Base-by-base conservation (phyloP, 2,888 invertebrate genomes). In the Eustalomyia histrio region DNA sequence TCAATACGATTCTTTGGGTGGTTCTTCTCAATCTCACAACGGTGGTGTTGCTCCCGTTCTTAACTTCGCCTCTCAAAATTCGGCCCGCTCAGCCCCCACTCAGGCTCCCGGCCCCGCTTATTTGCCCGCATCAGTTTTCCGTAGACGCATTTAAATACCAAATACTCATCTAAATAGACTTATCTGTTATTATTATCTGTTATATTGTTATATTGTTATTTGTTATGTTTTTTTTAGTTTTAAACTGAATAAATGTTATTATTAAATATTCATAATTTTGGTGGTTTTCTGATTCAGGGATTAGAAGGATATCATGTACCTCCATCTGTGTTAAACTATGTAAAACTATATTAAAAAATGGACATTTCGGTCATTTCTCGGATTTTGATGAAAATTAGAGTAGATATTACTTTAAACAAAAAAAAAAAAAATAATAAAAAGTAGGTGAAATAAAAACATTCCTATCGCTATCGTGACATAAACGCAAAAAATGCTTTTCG, bases 1-100 rank as follows among this genome's bases (percentile, higher is more conserved):
- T 1, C 88, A 89, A 76, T 89, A 89, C 78, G 87, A 89, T 35
- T 72, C 82, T 24, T 69, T 86, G 76, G 87, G 87, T 6, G 88
- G 89, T 12, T 71, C 85, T 33, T 82, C 83, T 53, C 85, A 86
- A 74, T 71, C 86, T 10, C 83, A 83, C 67, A 85, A 89, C 79
- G 89, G 87, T 39, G 89, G 89, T 64, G 84, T 87, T 74, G 89
- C 87, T 50, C 87, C 88, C 16, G 87, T 89, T 18, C 75, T 88
- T 5, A 88, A 88, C 85, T 89, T 87, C 71, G 88, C 88, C 33
- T 87, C 88, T 57, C 86, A 85, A 58, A 83, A 80, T 1, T 82
- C 85, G 55, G 83, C 65, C n/a, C 86, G n/a, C 4, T 68, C 85
- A 82, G 71, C 43, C 16, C n/a, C 47, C 9, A 67, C 63, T 10